Evolutionary conservation across 2,797 vertebrate species (phyloP).

Genomic region (Gorsachius magnificus): DNA sequence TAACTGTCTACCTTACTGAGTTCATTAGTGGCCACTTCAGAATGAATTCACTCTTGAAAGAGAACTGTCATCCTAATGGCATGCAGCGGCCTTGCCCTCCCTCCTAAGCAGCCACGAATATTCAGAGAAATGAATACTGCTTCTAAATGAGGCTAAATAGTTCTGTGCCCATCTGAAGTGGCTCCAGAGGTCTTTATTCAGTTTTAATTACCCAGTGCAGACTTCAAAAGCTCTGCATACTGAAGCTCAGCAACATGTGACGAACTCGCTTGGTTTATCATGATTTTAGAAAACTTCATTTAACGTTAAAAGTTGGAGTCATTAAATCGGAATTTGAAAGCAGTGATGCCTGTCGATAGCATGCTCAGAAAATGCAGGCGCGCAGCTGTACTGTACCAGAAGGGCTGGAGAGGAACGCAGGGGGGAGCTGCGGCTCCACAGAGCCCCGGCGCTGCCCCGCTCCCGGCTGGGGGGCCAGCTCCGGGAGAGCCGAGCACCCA

Average conservation of each 20-base stretch:
- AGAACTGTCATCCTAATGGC: fast-evolving
- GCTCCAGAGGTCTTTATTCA: background rate
- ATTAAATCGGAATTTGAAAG: fast-evolving
- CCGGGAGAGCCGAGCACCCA: fast-evolving
- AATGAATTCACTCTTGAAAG: background rate
- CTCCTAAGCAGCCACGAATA: background rate
- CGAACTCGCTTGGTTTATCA: background rate
- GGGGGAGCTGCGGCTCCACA: slow-evolving; percentile 46
- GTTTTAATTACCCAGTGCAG: background rate
- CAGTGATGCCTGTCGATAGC: background rate
- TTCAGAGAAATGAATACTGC: background rate
- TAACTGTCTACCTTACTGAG: background rate
- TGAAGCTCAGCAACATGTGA: background rate
- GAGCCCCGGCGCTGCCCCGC: background rate
- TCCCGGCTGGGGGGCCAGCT: background rate
- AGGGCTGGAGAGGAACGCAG: background rate
- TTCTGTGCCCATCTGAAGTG: background rate
- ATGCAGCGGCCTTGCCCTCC: background rate
- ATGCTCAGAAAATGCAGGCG: background rate
- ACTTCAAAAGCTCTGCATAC: background rate
- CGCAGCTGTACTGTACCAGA: fast-evolving
- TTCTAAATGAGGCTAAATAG: background rate
- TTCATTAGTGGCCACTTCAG: background rate
- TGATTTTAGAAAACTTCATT: background rate
- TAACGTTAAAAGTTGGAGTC: fast-evolving